Conservation (phyloP, 2,888 invertebrate genomes). For the Acleris cristana region DNA sequence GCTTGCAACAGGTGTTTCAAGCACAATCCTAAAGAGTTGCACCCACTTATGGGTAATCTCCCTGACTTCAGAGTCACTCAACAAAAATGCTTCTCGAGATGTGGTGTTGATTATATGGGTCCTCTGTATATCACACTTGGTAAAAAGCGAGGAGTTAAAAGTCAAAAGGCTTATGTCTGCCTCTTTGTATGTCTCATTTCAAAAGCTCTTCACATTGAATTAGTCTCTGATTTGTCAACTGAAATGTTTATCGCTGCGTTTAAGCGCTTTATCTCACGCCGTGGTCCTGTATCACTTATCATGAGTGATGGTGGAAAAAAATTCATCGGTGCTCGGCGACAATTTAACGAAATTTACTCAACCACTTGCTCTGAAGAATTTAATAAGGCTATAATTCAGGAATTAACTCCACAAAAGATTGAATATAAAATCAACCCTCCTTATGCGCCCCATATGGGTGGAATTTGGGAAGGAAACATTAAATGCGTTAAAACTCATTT, state of each 20-base stretch:
- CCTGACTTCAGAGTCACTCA: neutral
- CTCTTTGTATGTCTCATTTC: neutral
- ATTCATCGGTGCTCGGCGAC: neutral
- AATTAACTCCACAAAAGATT: constrained; percentile 2
- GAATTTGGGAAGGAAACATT: constrained; percentile 6
- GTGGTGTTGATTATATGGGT: neutral
- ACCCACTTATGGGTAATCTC: neutral
- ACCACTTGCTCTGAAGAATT: neutral
- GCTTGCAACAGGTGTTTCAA: constrained; percentile 5
- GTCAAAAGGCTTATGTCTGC: neutral
- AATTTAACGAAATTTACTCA: neutral
- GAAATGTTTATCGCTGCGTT: neutral
- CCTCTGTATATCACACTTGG: neutral
- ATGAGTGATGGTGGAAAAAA: neutral
- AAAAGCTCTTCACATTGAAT: neutral
- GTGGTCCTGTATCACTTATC: neutral
- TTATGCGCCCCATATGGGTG: neutral
- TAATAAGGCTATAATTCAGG: neutral
- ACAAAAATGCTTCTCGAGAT: neutral
- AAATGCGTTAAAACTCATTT: constrained; percentile 16
- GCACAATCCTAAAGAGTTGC: neutral
- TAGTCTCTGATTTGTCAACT: neutral
- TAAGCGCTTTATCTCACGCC: neutral
- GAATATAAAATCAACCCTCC: constrained; percentile 5
- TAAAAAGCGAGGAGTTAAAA: neutral